Evolutionary conservation across 2,797 vertebrate genomes (phyloP).

Genomic region (Sebastes dallii): DNA sequence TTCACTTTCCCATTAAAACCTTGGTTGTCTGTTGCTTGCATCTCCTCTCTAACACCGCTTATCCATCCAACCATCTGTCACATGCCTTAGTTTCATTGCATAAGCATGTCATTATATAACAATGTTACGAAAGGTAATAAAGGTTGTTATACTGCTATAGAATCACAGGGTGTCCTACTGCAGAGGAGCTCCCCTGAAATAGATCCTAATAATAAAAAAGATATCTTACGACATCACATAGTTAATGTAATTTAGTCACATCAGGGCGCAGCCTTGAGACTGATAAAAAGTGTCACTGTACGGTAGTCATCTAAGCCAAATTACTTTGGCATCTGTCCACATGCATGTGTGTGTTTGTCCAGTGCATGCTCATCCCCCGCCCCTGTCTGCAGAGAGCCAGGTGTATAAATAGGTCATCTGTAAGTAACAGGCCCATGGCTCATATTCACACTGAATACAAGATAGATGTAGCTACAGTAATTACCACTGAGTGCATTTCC

Average conservation of each 20-base stretch:
- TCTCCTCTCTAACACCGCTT: constrained; percentile 31
- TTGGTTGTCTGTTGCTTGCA: constrained; percentile 35
- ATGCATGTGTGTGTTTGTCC: constrained; percentile 19
- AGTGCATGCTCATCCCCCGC: constrained; percentile 34
- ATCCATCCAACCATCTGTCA: constrained; percentile 55
- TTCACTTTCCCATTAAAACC: constrained; percentile 48
- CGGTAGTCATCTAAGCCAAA: constrained; percentile 21
- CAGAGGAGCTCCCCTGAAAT: neutral
- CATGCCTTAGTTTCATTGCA: constrained; percentile 14
- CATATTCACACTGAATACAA: constrained; percentile 16
- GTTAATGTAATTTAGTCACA: constrained; percentile 9
- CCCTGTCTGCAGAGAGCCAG: constrained; percentile 35
- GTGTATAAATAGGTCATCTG: constrained; percentile 77
- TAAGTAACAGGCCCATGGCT: constrained; percentile 48
- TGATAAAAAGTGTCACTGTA: constrained; percentile 41
- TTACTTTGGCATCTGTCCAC: constrained; percentile 22
- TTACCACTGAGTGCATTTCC: constrained; percentile 14
- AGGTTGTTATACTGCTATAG: neutral
- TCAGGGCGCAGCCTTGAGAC: constrained; percentile 22
- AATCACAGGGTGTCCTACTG: neutral
- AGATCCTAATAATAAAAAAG: constrained; percentile 3
- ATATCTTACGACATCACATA: neutral
- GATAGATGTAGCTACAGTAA: neutral
- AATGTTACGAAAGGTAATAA: neutral
- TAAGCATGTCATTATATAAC: constrained; percentile 39